Conservation (phyloP, 2,888 invertebrate genomes). For the Pyrrhosoma nymphula region DNA sequence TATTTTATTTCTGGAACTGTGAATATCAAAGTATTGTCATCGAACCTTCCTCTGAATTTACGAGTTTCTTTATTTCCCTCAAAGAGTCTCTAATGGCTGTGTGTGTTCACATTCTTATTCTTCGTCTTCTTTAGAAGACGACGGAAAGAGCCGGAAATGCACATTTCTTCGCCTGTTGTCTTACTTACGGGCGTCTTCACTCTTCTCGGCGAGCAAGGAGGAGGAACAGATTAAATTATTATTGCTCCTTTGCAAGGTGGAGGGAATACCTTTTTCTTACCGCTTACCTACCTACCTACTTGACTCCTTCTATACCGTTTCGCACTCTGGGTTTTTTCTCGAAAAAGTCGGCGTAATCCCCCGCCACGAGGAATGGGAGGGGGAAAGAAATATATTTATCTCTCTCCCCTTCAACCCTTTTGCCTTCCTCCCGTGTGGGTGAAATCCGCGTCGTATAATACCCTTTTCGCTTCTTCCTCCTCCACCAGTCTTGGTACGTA, state of each 20-base stretch:
- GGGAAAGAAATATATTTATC: not conserved
- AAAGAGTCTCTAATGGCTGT: too few species aligned
- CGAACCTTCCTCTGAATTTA: too few species aligned
- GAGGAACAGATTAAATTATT: not conserved
- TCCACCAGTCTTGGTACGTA: not conserved
- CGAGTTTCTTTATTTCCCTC: too few species aligned
- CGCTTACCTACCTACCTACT: not conserved
- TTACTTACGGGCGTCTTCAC: not conserved
- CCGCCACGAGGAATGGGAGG: not conserved
- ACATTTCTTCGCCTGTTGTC: not conserved
- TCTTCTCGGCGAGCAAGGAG: not conserved
- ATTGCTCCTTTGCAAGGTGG: not conserved
- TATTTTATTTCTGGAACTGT: too few species aligned
- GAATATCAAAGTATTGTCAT: too few species aligned
- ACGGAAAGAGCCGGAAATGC: not conserved
- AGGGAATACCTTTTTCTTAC: too few species aligned
- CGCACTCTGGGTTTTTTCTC: not conserved
- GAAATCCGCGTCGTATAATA: not conserved
- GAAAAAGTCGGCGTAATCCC: constrained; percentile 1
- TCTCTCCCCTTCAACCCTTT: not conserved
- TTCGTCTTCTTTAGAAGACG: not conserved
- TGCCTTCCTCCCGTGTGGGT: not conserved
- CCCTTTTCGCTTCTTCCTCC: not conserved
- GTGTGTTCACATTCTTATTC: too few species aligned
- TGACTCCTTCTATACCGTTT: not conserved